phyloP scores from a whole-genome alignment of 2,888 invertebrate species.

The Caradrina clavipalpis region DNA sequence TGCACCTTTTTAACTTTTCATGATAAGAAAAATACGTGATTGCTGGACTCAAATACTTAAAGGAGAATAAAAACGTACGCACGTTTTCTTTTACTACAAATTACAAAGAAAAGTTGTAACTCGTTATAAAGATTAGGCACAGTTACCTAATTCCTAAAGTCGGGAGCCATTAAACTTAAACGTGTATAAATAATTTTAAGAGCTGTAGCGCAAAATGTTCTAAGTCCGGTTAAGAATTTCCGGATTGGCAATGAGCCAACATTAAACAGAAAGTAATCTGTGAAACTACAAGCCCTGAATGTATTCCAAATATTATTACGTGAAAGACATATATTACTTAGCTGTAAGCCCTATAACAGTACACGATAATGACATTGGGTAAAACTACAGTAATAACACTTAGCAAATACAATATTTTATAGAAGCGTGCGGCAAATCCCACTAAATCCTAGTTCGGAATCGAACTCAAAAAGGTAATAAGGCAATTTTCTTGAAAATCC shows the following conservation, averaged over 20 bases:
- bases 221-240: conserved; percentile 51
- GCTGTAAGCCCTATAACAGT: conserved; percentile 26
- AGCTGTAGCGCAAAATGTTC: conserved; percentile 42
- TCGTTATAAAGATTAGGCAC: conserved; percentile 35
- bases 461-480: conserved; percentile 89
- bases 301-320: conserved; percentile 39
- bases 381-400: conserved; percentile 62
- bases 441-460: conserved; percentile 84
- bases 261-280: conserved; percentile 48
- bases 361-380: conserved; percentile 55
- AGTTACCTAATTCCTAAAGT: conserved; percentile 35
- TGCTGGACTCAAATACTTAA: conserved; percentile 25
- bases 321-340: conserved; percentile 46
- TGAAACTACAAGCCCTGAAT: conserved; percentile 49
- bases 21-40: conserved; percentile 36
- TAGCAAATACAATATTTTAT: conserved; percentile 73
- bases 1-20: conserved; percentile 28
- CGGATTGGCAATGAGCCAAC: conserved; percentile 54
- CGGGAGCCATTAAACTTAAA: conserved; percentile 45
- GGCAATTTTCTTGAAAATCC: conserved; percentile 90
- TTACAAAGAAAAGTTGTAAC: conserved; percentile 24
- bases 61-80: conserved; percentile 29
- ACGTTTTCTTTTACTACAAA: conserved; percentile 17
- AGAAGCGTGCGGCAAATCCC: conserved; percentile 79
- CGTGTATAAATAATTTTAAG: conserved; percentile 52